These are phyloP conservation scores for Synaphobranchus kaupii DNA, from an alignment of 2,797 vertebrate genomes.

Conservation along the genomic window DNA sequence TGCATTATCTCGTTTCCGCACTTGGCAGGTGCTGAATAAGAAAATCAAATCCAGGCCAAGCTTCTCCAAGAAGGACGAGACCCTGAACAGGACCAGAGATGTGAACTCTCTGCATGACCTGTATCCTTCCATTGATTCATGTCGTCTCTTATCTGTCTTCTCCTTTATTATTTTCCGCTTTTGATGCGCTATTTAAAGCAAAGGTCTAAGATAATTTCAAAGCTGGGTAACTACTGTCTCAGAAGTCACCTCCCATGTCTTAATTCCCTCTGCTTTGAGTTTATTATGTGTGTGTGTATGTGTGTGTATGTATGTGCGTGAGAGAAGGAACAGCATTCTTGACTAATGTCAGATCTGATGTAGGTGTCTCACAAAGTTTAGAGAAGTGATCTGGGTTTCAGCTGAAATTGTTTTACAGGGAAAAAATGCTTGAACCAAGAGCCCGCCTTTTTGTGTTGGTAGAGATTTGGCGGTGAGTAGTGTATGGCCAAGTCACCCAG, in stretches of 20 bases:
- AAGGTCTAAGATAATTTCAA: not conserved
- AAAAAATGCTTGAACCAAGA: not conserved
- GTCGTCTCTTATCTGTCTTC: not conserved
- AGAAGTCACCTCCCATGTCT: not conserved
- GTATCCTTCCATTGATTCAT: slow-evolving; percentile 71
- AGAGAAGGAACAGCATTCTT: too few species aligned
- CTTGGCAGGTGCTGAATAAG: slow-evolving; percentile 72
- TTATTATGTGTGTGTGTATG: too few species aligned
- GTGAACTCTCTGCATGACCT: slow-evolving; percentile 71
- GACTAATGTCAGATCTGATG: not conserved
- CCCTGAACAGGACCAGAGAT: slow-evolving; percentile 62
- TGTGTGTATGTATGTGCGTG: too few species aligned
- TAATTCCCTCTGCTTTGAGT: too few species aligned
- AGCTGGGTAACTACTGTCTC: not conserved
- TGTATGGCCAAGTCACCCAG: too few species aligned
- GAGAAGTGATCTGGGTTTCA: not conserved
- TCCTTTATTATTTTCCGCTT: not conserved
- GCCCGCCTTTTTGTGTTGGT: not conserved
- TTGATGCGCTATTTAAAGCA: not conserved
- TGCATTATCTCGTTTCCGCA: slow-evolving; percentile 5
- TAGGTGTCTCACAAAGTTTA: not conserved
- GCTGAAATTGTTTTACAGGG: not conserved
- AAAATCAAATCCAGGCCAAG: slow-evolving; percentile 53
- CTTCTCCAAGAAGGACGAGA: slow-evolving; percentile 56
- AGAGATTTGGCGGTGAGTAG: too few species aligned